Conservation (phyloP, 2,888 invertebrate genomes). For the Spisula solida region DNA sequence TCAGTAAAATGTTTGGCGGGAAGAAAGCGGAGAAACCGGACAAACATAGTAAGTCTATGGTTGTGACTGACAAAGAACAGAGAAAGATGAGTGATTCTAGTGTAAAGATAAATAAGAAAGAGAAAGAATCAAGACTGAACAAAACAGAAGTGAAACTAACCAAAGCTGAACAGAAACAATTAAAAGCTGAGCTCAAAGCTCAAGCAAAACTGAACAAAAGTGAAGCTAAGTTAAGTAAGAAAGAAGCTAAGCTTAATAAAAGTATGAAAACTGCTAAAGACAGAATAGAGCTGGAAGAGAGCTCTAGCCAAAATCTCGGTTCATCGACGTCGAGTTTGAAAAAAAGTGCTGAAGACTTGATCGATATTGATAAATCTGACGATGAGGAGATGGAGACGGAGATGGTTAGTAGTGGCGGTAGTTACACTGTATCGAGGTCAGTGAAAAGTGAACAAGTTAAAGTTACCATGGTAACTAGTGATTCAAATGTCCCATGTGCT, state of each 20-base stretch:
- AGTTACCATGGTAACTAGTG: conserved; percentile 20
- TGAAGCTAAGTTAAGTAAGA: conserved; percentile 59
- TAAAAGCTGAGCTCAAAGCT: conserved; percentile 62
- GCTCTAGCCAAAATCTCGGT: conserved; percentile 49
- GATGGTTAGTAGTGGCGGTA: conserved; percentile 18
- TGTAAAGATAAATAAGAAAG: conserved; percentile 46
- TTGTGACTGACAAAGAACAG: conserved; percentile 51
- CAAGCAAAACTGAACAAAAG: conserved; percentile 60
- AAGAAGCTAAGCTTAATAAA: conserved; percentile 67
- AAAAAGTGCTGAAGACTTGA: conserved; percentile 67
- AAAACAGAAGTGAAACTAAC: conserved; percentile 60
- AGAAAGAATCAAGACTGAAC: conserved; percentile 52
- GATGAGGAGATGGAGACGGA: conserved; percentile 58
- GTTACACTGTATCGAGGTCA: conserved; percentile 25
- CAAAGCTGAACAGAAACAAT: conserved; percentile 63
- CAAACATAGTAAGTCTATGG: conserved; percentile 64
- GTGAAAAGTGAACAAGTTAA: conserved; percentile 19
- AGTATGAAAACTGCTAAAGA: conserved; percentile 52
- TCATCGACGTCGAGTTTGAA: conserved; percentile 67
- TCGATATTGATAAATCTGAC: conserved; percentile 69
- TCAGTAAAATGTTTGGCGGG: conserved; percentile 67
- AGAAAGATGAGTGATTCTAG: conserved; percentile 61
- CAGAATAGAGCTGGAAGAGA: conserved; percentile 52
- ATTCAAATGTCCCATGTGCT: conserved; percentile 9
- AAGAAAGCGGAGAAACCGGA: conserved; percentile 51